Conservation (phyloP, 92 coral and sea anemone genomes). For the Pocillopora meandrina region DNA sequence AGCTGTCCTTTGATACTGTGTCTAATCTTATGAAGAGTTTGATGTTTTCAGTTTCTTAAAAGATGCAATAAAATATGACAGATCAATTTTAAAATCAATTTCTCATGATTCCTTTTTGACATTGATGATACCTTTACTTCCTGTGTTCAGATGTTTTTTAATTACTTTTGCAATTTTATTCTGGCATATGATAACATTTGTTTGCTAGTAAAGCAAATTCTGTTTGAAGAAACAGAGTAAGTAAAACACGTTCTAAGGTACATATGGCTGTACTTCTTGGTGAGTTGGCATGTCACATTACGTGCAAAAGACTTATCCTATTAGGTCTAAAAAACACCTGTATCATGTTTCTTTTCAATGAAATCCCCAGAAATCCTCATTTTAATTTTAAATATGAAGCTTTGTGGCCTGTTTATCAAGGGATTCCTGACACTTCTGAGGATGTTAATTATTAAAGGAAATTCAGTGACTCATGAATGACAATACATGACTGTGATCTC, state of each 20-base stretch:
- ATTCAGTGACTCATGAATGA: slow-evolving; percentile 30
- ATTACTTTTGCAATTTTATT: slow-evolving; percentile 11
- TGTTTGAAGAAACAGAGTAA: background rate
- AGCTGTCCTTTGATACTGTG: too few species aligned
- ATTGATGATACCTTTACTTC: background rate
- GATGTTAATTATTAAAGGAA: slow-evolving; percentile 37
- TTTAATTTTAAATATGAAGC: slow-evolving; percentile 34
- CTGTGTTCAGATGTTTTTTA: slow-evolving; percentile 13
- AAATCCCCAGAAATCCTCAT: slow-evolving; percentile 22
- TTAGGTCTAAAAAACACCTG: slow-evolving; percentile 24
- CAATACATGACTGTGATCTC: slow-evolving; percentile 21
- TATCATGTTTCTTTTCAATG: slow-evolving; percentile 17
- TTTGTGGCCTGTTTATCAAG: slow-evolving; percentile 35
- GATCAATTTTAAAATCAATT: background rate
- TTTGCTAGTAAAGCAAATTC: background rate
- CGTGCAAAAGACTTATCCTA: slow-evolving; percentile 5
- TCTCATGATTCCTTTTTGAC: slow-evolving; percentile 8
- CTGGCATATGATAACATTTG: background rate
- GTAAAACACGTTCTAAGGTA: background rate
- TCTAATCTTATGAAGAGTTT: too few species aligned
- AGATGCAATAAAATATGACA: background rate
- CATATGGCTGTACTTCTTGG: background rate
- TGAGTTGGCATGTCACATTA: slow-evolving; percentile 4
- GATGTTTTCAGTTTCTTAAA: too few species aligned
- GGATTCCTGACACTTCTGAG: slow-evolving; percentile 37